Percentiles rank a stretch among this genome's conserved stretches.
These are phyloP conservation scores for Leptinotarsa texana DNA, from an alignment of 1,140 invertebrate genomes.

Conservation along the genomic window DNA sequence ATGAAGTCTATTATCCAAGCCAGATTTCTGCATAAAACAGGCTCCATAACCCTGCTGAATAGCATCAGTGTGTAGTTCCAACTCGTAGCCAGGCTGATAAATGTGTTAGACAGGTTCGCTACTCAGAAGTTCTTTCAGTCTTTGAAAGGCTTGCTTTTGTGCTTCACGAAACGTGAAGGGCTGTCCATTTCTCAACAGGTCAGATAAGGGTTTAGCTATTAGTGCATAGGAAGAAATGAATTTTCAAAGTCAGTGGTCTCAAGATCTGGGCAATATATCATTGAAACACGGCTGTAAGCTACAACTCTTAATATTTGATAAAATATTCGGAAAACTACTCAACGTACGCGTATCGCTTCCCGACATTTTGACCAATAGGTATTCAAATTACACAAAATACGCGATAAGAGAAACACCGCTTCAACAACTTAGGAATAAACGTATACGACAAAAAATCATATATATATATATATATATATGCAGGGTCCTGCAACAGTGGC, in stretches of 20 bases:
- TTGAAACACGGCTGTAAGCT: slow-evolving; percentile 28
- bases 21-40: slow-evolving; percentile 47
- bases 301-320: slow-evolving; percentile 11
- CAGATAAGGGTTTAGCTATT: slow-evolving; percentile 46
- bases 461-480: too few relatives aligned
- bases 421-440: too few relatives aligned
- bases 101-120: slow-evolving; percentile 51
- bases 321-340: too few relatives aligned
- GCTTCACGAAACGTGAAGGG: slow-evolving; percentile 30
- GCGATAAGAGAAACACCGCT: too few relatives aligned
- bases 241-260: slow-evolving; percentile 37
- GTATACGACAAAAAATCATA: too few relatives aligned
- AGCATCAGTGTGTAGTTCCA: slow-evolving; percentile 41
- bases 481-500: too few relatives aligned
- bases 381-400: too few relatives aligned
- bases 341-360: too few relatives aligned
- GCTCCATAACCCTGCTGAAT: slow-evolving; percentile 46
- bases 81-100: slow-evolving; percentile 43
- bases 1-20: slow-evolving; percentile 54
- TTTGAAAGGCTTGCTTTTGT: slow-evolving; percentile 37
- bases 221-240: slow-evolving; percentile 46
- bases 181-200: slow-evolving; percentile 32
- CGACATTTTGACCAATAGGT: too few relatives aligned
- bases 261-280: slow-evolving; percentile 44
- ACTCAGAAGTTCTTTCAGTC: slow-evolving; percentile 27